A percentile compares a stretch with the other conserved stretches of the same genome.
Conservation (phyloP, 2,888 invertebrate genomes). For the Amblyjoppa proteus region DNA sequence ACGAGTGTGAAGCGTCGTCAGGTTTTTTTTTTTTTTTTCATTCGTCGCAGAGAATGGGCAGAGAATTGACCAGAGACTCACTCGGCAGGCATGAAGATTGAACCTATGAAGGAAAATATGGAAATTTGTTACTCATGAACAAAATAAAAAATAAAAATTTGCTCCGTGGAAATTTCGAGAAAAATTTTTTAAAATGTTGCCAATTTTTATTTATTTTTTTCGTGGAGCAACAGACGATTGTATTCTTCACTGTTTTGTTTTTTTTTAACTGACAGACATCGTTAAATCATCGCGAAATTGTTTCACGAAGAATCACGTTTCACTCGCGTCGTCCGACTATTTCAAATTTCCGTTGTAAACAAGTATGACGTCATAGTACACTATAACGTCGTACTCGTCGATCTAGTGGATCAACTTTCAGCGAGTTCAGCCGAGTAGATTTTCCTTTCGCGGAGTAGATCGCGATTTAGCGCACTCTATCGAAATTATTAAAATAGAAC, state of each 20-base stretch:
- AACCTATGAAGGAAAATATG: background rate
- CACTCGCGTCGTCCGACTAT: slow-evolving; percentile 1
- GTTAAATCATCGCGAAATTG: slow-evolving; percentile 10
- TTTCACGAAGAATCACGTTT: background rate
- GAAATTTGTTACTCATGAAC: background rate
- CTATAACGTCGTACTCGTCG: background rate
- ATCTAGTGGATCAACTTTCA: background rate
- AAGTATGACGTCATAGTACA: slow-evolving; percentile 5
- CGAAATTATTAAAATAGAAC: background rate
- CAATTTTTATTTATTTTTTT: background rate
- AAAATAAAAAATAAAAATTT: background rate
- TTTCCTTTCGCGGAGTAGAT: background rate
- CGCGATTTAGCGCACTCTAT: background rate
- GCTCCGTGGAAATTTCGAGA: background rate
- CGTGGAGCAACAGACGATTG: background rate
- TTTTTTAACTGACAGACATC: background rate
- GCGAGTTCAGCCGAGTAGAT: background rate
- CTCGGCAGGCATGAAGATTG: background rate
- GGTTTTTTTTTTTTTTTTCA: background rate
- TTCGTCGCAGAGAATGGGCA: background rate
- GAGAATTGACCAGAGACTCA: background rate
- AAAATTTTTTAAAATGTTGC: background rate
- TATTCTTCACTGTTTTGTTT: background rate
- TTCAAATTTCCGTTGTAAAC: slow-evolving; percentile 17
- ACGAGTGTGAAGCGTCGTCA: background rate